These are phyloP conservation scores for Diuraphis noxia DNA, from an alignment of 1,140 invertebrate species.

Conservation along the genomic window DNA sequence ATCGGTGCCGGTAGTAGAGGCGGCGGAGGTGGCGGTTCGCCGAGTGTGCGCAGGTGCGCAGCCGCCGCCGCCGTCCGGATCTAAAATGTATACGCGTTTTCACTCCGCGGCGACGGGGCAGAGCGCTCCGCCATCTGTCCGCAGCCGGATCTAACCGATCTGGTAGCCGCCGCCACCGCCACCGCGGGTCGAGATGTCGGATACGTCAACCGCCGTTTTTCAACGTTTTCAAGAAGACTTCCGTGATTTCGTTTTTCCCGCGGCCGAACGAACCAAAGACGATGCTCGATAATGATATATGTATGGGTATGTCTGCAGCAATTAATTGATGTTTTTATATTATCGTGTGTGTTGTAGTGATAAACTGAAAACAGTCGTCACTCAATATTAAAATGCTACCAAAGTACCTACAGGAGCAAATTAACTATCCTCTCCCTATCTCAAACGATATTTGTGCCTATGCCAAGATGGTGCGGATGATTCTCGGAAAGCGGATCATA, in stretches of 20 bases:
- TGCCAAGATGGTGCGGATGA: not conserved
- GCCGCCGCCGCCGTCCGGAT: conserved; percentile 20
- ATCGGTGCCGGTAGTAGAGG: too few relatives aligned
- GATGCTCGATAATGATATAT: not conserved
- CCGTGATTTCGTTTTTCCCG: not conserved
- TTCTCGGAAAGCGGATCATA: not conserved
- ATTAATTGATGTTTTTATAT: too few relatives aligned
- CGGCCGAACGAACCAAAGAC: not conserved
- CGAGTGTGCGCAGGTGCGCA: conserved; percentile 9
- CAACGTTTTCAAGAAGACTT: not conserved
- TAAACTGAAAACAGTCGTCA: not conserved
- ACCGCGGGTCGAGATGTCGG: not conserved
- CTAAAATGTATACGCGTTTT: not conserved
- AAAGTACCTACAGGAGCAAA: too few relatives aligned
- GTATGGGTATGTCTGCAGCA: too few relatives aligned
- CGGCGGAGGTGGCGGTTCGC: not conserved
- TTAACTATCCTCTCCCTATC: too few relatives aligned
- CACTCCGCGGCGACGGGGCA: not conserved
- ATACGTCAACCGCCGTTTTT: not conserved
- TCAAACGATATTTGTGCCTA: too few relatives aligned
- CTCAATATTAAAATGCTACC: too few relatives aligned
- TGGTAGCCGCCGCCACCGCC: not conserved
- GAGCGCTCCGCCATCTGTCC: conserved; percentile 11
- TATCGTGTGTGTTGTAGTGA: too few relatives aligned
- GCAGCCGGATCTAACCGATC: not conserved